Evolutionary conservation across 1,140 invertebrate genomes (phyloP).

Genomic region (Drosophila mayri): DNA sequence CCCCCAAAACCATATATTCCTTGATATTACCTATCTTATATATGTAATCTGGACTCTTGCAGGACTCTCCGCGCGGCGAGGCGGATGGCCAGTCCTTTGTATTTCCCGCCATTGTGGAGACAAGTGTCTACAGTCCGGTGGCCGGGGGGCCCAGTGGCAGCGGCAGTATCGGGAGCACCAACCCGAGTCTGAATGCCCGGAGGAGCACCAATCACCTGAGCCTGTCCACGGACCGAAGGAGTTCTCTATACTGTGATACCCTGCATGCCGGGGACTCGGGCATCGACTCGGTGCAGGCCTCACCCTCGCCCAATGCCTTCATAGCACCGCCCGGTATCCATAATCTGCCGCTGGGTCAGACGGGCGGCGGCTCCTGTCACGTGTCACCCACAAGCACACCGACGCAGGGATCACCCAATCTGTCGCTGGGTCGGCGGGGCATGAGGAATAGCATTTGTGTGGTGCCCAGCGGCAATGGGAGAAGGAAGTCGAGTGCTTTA

Average conservation of each 20-base stretch:
- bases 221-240: conserved; percentile 73
- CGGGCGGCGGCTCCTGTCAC: conserved; percentile 79
- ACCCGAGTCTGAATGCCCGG: conserved; percentile 37
- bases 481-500: conserved; percentile 87
- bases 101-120: conserved; percentile 87
- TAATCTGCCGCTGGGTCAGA: conserved; percentile 55
- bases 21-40: conserved; percentile 29
- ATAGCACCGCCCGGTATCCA: conserved; percentile 82
- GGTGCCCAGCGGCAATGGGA: conserved; percentile 69
- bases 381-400: conserved; percentile 82
- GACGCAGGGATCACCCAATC: conserved; percentile 84
- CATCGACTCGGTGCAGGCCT: conserved; percentile 90
- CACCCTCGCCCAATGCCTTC: conserved; percentile 87
- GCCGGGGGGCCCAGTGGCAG: conserved; percentile 27
- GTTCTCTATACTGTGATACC: conserved; percentile 84
- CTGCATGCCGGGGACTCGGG: conserved; percentile 86
- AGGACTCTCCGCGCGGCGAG: conserved; percentile 89
- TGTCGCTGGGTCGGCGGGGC: conserved; percentile 73
- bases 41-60: conserved; percentile 58
- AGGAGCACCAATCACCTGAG: conserved; percentile 71
- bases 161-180: conserved; percentile 39
- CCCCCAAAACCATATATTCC: neutral
- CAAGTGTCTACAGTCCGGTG: conserved; percentile 79
- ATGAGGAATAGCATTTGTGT: conserved; percentile 78
- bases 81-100: conserved; percentile 89